Percentiles rank a stretch among this genome's conserved stretches.
Conservation (phyloP, 2,888 invertebrate genomes). For the Platynereis dumerilii region DNA sequence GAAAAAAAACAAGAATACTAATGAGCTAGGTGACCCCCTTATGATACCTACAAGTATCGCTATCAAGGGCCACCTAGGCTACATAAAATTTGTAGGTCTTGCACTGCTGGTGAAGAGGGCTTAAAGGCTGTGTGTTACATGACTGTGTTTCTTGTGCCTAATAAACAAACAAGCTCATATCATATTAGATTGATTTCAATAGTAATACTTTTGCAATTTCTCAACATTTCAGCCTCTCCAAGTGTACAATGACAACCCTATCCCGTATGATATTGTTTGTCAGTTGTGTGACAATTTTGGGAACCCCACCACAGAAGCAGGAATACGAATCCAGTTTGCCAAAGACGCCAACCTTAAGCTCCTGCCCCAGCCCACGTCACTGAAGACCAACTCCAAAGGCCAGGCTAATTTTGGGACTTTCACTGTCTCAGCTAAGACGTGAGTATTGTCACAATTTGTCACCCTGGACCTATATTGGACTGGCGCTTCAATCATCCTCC, state of each 20-base stretch:
- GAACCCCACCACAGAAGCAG: conserved; percentile 47
- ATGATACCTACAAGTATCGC: too few relatives aligned
- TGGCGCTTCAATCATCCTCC: too few relatives aligned
- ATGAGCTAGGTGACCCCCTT: too few relatives aligned
- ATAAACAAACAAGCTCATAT: too few relatives aligned
- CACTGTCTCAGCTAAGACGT: conserved; percentile 51
- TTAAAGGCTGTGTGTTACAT: too few relatives aligned
- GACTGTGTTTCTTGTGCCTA: too few relatives aligned
- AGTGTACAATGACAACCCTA: conserved; percentile 50
- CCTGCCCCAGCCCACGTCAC: conserved; percentile 45
- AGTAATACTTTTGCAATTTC: too few relatives aligned
- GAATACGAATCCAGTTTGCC: conserved; percentile 53
- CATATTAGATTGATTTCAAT: neutral
- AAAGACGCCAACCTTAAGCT: conserved; percentile 57
- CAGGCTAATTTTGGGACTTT: conserved; percentile 55
- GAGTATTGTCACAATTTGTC: conserved; percentile 20
- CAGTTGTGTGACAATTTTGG: conserved; percentile 56
- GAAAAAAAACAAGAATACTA: too few relatives aligned
- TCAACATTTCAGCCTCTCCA: conserved; percentile 53
- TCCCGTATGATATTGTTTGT: conserved; percentile 48
- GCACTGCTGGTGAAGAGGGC: too few relatives aligned
- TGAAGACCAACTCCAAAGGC: conserved; percentile 54
- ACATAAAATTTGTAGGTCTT: too few relatives aligned
- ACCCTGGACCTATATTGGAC: too few relatives aligned
- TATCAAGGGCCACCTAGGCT: too few relatives aligned